These are phyloP conservation scores for Neoaliturus tenellus DNA, from an alignment of 2,888 invertebrate genomes.

Conservation along the genomic window DNA sequence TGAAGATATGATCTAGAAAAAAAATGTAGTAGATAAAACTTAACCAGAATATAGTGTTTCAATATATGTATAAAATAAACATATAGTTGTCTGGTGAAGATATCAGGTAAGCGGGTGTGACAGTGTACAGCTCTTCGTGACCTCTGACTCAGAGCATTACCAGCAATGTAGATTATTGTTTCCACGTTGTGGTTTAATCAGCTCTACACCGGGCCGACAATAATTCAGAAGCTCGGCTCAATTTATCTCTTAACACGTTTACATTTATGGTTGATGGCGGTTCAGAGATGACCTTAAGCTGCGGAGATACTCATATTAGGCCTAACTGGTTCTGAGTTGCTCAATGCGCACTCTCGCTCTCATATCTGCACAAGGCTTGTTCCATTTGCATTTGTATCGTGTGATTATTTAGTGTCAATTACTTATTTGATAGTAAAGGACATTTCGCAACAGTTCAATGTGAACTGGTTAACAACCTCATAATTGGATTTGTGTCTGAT, in stretches of 20 bases:
- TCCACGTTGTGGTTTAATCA: conserved; percentile 35
- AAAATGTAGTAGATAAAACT: too few relatives aligned
- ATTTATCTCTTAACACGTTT: neutral
- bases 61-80: too few relatives aligned
- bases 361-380: conserved; percentile 1
- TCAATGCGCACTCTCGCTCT: conserved; percentile 20
- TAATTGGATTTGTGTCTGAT: neutral
- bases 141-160: neutral
- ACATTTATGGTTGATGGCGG: neutral
- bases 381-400: conserved; percentile 42
- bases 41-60: too few relatives aligned
- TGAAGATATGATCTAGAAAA: too few relatives aligned
- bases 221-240: neutral
- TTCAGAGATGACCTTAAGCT: conserved; percentile 1
- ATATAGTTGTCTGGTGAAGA: neutral
- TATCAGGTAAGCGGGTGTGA: neutral
- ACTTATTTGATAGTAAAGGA: conserved; percentile 35
- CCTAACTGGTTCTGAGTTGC: conserved; percentile 47
- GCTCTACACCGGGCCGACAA: neutral
- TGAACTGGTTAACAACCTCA: neutral
- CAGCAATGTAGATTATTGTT: neutral
- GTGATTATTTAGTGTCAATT: conserved; percentile 34
- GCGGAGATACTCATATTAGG: conserved; percentile 27
- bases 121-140: neutral
- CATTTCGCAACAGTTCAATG: conserved; percentile 31